Evolutionary conservation across 1,140 invertebrate species (phyloP), one percentile per base, ranked within the genome.

Genomic region (Paraescarpia echinospica): DNA sequence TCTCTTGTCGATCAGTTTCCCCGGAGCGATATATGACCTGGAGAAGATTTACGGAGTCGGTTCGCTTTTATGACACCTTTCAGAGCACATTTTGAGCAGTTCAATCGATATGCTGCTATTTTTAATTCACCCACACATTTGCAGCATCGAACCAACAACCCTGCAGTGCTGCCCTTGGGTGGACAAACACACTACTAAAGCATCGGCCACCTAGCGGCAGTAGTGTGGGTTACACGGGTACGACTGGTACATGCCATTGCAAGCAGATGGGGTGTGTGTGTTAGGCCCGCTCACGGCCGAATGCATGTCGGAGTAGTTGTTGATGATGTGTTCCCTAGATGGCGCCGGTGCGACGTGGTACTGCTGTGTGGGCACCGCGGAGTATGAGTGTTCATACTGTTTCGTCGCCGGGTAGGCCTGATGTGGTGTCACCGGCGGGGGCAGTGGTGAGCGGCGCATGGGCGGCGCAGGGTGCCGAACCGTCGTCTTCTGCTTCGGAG

Each of bases 401-500:
- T 90, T 90, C 4, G 48, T 51, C 48, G 48, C 8, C 48, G 14
- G 59, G 22, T 77, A 77, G 2, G 59, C 59, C 59, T 77, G 59
- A 2, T 77, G 59, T 27, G 59, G 59, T 18, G 59, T 31, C 89
- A 34, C 27, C 4, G 89, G 35, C 18, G 89, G 89, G 14, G 89
- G 33, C n/a, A 34, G 89, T 22, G 34, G 34, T 14, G 33, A 90
- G 22, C 33, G 34, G 89, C 5, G 89, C n/a, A n/a, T 12, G 2
- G 33, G 31, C 35, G 89, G 89, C n/a, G 89, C 34, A 90, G 33
- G 35, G 33, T n/a, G 89, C 18, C 35, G 89, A 5, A 90, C 34
- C 35, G 35, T 18, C 89, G 18, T 90, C 89, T 34, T 18, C 89
- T 90, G 91, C 34, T 59, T 91, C 48, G 91, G 92, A 88, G 92